Conservation (phyloP, 1,140 invertebrate species). For the Dendrolimus kikuchii region DNA sequence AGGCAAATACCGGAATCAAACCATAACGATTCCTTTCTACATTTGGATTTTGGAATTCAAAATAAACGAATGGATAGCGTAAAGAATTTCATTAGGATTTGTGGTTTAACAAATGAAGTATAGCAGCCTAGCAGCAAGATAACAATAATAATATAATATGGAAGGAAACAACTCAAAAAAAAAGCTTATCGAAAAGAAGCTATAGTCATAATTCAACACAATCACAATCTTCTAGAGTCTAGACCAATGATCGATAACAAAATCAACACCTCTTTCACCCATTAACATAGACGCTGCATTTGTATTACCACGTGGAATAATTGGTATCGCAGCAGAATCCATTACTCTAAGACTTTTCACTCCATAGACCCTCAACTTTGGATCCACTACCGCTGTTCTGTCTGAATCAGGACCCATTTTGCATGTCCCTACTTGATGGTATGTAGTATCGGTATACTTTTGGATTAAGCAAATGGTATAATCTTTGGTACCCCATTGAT, state of each 20-base stretch:
- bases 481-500: conserved; percentile 75
- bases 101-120: too few relatives aligned
- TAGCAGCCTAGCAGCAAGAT: too few relatives aligned
- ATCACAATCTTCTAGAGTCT: too few relatives aligned
- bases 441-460: conserved; percentile 78
- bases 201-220: too few relatives aligned
- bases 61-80: too few relatives aligned
- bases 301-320: conserved; percentile 75
- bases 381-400: conserved; percentile 64
- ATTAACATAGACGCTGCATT: conserved; percentile 80
- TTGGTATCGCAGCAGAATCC: conserved; percentile 82
- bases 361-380: conserved; percentile 78
- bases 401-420: conserved; percentile 73
- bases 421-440: conserved; percentile 75
- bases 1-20: too few relatives aligned
- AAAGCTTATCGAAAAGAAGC: too few relatives aligned
- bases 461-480: conserved; percentile 82
- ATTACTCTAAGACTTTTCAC: conserved; percentile 78
- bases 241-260: conserved; percentile 77
- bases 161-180: too few relatives aligned
- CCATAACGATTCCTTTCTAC: too few relatives aligned
- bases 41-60: too few relatives aligned
- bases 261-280: conserved; percentile 77
- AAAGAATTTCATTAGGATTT: too few relatives aligned
- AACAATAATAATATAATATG: too few relatives aligned